Evolutionary conservation across 2,797 vertebrate species (phyloP).

Genomic region (Eospalax fontanierii): DNA sequence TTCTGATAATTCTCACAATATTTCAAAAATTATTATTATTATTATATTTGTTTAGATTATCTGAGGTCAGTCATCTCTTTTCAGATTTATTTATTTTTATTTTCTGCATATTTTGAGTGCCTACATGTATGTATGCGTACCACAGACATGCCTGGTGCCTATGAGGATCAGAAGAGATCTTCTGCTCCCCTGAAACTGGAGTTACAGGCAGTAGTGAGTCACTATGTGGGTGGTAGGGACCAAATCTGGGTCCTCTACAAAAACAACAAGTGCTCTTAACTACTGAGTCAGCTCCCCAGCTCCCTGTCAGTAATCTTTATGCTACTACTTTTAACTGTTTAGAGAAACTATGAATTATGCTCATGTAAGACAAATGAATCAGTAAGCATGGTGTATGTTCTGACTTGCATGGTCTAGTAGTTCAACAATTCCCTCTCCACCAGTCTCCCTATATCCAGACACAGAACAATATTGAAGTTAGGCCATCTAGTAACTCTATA

Average conservation of each 20-base stretch:
- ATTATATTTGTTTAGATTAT: not conserved
- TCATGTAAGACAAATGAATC: not conserved
- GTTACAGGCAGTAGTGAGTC: too few relatives aligned
- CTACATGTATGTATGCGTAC: too few relatives aligned
- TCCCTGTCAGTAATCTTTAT: too few relatives aligned
- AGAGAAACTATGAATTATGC: not conserved
- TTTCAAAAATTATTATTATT: not conserved
- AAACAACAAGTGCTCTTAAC: too few relatives aligned
- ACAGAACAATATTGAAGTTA: not conserved
- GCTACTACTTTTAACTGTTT: not conserved
- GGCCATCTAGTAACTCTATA: not conserved
- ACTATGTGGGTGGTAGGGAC: too few relatives aligned
- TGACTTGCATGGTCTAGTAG: not conserved
- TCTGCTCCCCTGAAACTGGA: too few relatives aligned
- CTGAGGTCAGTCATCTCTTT: not conserved
- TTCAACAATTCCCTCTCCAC: not conserved
- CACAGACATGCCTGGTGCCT: too few relatives aligned
- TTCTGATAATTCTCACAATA: not conserved
- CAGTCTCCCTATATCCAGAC: not conserved
- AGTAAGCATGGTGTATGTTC: not conserved
- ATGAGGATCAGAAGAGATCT: too few relatives aligned
- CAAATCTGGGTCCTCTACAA: too few relatives aligned
- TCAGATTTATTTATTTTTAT: too few relatives aligned
- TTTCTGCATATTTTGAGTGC: too few relatives aligned
- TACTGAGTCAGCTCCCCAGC: too few relatives aligned